These are phyloP conservation scores for Girardinichthys multiradiatus DNA, from an alignment of 2,113 vertebrate species.

Conservation along the genomic window DNA sequence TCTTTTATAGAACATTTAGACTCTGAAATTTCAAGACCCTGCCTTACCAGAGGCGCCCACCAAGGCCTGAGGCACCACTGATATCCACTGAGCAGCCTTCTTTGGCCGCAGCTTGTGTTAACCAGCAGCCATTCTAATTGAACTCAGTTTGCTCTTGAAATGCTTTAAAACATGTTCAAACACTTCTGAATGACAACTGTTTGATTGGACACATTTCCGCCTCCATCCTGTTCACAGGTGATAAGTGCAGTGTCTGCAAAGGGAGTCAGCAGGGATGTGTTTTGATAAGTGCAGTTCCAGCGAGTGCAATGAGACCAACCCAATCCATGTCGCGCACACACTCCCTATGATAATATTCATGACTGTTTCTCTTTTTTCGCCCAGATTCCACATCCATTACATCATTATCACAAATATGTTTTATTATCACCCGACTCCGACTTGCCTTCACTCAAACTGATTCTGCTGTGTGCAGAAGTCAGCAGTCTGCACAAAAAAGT, in stretches of 20 bases:
- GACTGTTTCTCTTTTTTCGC: constrained; percentile 36
- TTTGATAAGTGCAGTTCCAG: constrained; percentile 60
- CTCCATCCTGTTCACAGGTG: constrained; percentile 61
- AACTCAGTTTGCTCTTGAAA: constrained; percentile 69
- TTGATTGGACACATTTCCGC: constrained; percentile 65
- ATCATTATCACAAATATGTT: constrained; percentile 76
- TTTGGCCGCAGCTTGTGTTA: constrained; percentile 46
- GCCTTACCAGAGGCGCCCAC: constrained; percentile 9
- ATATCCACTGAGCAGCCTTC: constrained; percentile 55
- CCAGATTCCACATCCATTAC: constrained; percentile 68
- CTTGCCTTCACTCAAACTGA: constrained; percentile 68
- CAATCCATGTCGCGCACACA: constrained; percentile 38
- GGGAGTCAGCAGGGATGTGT: constrained; percentile 36
- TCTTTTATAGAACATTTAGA: constrained; percentile 8
- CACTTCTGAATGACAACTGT: constrained; percentile 65
- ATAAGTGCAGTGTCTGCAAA: constrained; percentile 63
- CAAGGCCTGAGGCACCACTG: constrained; percentile 37
- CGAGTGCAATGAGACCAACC: constrained; percentile 52
- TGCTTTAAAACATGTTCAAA: constrained; percentile 72
- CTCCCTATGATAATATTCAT: constrained; percentile 65
- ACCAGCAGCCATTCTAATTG: constrained; percentile 71
- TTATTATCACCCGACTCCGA: constrained; percentile 68
- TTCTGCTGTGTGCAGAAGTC: constrained; percentile 65
- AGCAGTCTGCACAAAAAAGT: constrained; percentile 71
- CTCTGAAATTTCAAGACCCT: constrained; percentile 38